Percentiles rank a stretch among this genome's conserved stretches.
These are phyloP conservation scores for Passer domesticus DNA, from an alignment of 2,113 vertebrate genomes.

Conservation along the genomic window DNA sequence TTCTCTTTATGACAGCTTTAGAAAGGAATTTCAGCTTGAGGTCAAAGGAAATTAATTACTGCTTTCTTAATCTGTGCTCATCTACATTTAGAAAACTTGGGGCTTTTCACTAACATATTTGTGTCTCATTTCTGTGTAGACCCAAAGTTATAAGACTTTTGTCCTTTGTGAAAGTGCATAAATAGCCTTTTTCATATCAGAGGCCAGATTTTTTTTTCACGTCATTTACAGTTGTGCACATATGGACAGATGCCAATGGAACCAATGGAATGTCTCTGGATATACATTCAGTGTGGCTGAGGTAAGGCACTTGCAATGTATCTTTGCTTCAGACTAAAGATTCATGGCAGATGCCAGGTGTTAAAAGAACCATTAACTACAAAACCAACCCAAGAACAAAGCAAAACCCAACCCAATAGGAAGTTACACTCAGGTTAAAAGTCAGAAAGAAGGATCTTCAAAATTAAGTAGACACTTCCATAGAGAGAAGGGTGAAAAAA, in stretches of 20 bases:
- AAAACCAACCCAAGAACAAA: background rate
- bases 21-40: constrained; percentile 84
- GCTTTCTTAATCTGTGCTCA: constrained; percentile 84
- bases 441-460: background rate
- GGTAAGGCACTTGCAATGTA: background rate
- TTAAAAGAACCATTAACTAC: background rate
- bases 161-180: constrained; percentile 71
- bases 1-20: constrained; percentile 90
- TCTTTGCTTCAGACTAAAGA: constrained; percentile 14
- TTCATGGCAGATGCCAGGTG: background rate
- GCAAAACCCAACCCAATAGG: background rate
- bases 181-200: constrained; percentile 63
- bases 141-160: constrained; percentile 75
- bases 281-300: background rate
- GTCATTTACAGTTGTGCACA: constrained; percentile 28
- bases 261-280: constrained; percentile 30
- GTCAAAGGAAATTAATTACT: constrained; percentile 89
- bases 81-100: constrained; percentile 82
- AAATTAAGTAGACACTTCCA: background rate
- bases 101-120: constrained; percentile 74
- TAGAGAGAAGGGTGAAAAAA: background rate
- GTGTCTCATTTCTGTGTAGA: constrained; percentile 72
- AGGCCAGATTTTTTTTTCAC: constrained; percentile 45
- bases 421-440: background rate
- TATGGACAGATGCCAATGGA: background rate